phyloP scores from a whole-genome alignment of 1,140 invertebrate species.

The Philopotamus ludificatus region DNA sequence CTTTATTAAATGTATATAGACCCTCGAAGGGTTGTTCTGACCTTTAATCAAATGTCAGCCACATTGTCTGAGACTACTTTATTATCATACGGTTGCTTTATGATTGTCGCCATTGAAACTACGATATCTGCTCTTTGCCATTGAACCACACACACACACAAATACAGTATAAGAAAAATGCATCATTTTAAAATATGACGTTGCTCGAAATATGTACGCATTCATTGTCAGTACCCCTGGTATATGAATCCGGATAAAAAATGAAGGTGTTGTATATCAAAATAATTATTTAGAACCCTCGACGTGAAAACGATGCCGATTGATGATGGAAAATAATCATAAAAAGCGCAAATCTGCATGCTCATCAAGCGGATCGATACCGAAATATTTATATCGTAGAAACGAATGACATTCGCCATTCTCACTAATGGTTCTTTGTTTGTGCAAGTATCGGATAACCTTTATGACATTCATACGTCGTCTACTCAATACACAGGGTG shows the following conservation, averaged over 20 bases:
- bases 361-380: too few species aligned
- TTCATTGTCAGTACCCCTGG: too few species aligned
- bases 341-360: background rate
- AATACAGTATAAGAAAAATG: too few species aligned
- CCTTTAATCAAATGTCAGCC: slow-evolving; percentile 41
- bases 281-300: slow-evolving; percentile 36
- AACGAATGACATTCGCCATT: slow-evolving; percentile 36
- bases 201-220: too few species aligned
- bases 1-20: too few species aligned
- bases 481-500: background rate
- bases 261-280: slow-evolving; percentile 34
- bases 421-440: slow-evolving; percentile 41
- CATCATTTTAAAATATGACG: too few species aligned
- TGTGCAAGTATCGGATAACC: slow-evolving; percentile 38
- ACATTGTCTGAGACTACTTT: slow-evolving; percentile 37
- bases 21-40: slow-evolving; percentile 37
- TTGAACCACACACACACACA: too few species aligned
- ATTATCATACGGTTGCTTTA: slow-evolving; percentile 30
- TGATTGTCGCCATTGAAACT: slow-evolving; percentile 38
- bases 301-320: slow-evolving; percentile 37
- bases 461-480: slow-evolving; percentile 33
- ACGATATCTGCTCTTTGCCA: too few species aligned
- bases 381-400: too few species aligned
- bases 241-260: too few species aligned
- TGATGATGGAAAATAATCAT: too few species aligned